A percentile compares a stretch with the other conserved stretches of the same genome.
These are phyloP conservation scores for Tenebrosternarchus preto DNA, from an alignment of 2,113 vertebrate genomes.

Conservation along the genomic window DNA sequence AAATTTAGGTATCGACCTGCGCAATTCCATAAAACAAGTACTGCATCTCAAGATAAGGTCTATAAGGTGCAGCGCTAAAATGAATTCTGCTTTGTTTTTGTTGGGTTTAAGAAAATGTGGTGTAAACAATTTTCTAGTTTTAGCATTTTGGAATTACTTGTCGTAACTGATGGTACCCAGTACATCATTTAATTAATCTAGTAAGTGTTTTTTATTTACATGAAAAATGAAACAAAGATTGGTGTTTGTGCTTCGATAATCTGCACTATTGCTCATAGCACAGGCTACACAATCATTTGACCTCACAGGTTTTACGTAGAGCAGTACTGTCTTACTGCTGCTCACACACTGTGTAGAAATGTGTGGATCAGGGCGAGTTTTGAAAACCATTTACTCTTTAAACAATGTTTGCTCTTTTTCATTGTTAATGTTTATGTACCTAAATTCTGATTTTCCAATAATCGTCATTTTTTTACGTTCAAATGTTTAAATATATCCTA, in stretches of 20 bases:
- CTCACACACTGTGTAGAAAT: conserved; percentile 5
- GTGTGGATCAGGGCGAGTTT: not conserved
- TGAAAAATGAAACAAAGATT: too few relatives aligned
- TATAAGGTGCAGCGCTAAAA: not conserved
- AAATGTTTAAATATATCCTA: too few relatives aligned
- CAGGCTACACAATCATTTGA: too few relatives aligned
- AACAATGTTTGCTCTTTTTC: not conserved
- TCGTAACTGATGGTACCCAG: not conserved
- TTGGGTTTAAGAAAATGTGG: too few relatives aligned
- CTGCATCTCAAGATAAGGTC: not conserved
- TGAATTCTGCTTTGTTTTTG: too few relatives aligned
- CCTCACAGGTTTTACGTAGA: not conserved
- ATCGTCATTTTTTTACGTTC: too few relatives aligned
- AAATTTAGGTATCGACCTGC: not conserved
- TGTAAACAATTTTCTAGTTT: not conserved
- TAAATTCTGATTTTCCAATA: too few relatives aligned
- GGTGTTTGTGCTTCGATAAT: too few relatives aligned
- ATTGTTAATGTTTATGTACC: too few relatives aligned
- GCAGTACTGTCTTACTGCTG: too few relatives aligned
- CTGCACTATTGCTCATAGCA: too few relatives aligned
- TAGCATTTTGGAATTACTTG: not conserved
- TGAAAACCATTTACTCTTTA: not conserved
- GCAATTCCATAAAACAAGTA: not conserved
- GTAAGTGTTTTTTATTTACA: not conserved
- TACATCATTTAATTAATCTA: conserved; percentile 4